Conservation (phyloP, 2,113 vertebrate species). For the Anoplopoma fimbria region DNA sequence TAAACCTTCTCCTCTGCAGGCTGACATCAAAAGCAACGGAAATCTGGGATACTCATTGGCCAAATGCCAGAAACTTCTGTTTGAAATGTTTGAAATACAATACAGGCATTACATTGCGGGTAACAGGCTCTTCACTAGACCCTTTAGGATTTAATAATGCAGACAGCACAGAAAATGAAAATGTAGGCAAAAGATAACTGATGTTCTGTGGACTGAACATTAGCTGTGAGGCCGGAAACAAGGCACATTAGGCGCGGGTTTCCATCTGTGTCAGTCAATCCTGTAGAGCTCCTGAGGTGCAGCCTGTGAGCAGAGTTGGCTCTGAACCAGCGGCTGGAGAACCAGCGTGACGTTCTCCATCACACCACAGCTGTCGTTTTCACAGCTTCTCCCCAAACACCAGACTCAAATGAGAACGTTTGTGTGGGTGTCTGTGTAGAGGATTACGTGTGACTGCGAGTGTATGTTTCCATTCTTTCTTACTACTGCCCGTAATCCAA, state of each 20-base stretch:
- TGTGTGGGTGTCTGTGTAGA: slow-evolving; percentile 50
- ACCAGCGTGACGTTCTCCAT: slow-evolving; percentile 64
- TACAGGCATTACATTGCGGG: slow-evolving; percentile 36
- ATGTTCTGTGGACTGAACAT: slow-evolving; percentile 12
- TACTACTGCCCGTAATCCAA: slow-evolving; percentile 2
- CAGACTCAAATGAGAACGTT: slow-evolving; percentile 51
- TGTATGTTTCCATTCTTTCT: slow-evolving; percentile 32
- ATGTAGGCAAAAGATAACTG: slow-evolving; percentile 30
- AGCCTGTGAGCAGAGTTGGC: slow-evolving; percentile 51
- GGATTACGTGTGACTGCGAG: slow-evolving; percentile 34
- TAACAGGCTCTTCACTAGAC: slow-evolving; percentile 23
- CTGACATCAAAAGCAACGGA: slow-evolving; percentile 64
- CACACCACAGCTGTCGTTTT: slow-evolving; percentile 77
- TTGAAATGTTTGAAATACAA: slow-evolving; percentile 67
- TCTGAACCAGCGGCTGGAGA: slow-evolving; percentile 51
- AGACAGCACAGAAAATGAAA: slow-evolving; percentile 41
- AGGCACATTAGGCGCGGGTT: slow-evolving; percentile 40
- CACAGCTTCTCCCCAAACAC: slow-evolving; percentile 72
- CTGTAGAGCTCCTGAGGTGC: slow-evolving; percentile 42
- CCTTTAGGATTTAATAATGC: slow-evolving; percentile 19
- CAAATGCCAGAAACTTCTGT: slow-evolving; percentile 67
- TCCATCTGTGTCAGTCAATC: slow-evolving; percentile 67
- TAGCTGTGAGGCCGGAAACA: slow-evolving; percentile 48
- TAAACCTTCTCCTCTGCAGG: slow-evolving; percentile 52
- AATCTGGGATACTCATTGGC: slow-evolving; percentile 79